These are phyloP conservation scores for Nasonovia ribisnigri DNA, from an alignment of 2,888 invertebrate species.

Conservation along the genomic window DNA sequence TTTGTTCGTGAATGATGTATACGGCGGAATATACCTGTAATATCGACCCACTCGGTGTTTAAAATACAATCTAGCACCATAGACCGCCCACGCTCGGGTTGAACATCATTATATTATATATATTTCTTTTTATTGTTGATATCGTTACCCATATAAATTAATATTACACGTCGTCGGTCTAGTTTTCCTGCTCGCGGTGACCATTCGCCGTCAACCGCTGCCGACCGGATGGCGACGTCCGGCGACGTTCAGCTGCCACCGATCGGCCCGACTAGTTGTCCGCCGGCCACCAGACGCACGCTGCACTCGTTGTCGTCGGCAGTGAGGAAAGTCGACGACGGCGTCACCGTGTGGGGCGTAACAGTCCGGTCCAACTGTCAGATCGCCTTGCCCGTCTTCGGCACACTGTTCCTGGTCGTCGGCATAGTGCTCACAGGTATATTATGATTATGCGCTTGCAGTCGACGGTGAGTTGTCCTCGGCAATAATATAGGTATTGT, in stretches of 20 bases:
- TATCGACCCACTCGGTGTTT: slow-evolving; percentile 30
- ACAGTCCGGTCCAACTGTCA: slow-evolving; percentile 84
- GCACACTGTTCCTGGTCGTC: slow-evolving; percentile 81
- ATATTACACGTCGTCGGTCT: neutral
- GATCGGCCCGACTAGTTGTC: slow-evolving; percentile 65
- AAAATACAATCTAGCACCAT: neutral
- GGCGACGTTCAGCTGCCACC: neutral
- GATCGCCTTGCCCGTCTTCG: slow-evolving; percentile 82
- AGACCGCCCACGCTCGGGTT: neutral
- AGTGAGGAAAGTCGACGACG: slow-evolving; percentile 83
- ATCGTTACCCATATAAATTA: neutral
- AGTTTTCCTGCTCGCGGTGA: neutral
- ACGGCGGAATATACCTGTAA: neutral
- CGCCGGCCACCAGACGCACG: slow-evolving; percentile 71
- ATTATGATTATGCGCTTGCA: too few species aligned
- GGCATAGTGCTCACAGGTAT: slow-evolving; percentile 83
- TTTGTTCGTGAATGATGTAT: slow-evolving; percentile 36
- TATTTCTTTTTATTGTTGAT: neutral
- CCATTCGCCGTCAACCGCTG: neutral
- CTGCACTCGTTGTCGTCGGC: slow-evolving; percentile 69
- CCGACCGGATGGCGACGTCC: slow-evolving; percentile 41
- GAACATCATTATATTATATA: neutral
- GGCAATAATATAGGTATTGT: neutral
- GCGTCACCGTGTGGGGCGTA: slow-evolving; percentile 82
- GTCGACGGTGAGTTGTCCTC: too few species aligned